Evolutionary conservation across 2,888 invertebrate genomes (phyloP), one percentile per base, ranked within the genome.

Genomic region (Nomada hirtipes): DNA sequence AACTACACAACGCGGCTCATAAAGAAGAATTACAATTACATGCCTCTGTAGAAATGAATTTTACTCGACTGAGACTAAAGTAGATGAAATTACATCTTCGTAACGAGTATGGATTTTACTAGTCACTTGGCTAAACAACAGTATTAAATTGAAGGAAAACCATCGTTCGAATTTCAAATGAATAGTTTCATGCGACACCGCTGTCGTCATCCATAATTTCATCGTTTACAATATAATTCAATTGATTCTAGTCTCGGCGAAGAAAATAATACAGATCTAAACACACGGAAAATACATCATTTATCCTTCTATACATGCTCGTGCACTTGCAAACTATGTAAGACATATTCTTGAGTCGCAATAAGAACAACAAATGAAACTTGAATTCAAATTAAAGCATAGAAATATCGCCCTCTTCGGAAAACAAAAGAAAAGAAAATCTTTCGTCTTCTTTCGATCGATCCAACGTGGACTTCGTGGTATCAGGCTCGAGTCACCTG

Each of bases 61-160:
- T 26, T 18, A 18, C 65, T 53, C 1, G 20, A 47, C 15, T 10
- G 13, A 7, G 36, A 7, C 36, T 36, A 3, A 47, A 47, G 47
- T 47, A 11, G 15, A 52, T 18, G 4, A 29, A 13, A 44, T 44
- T 20, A 61, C 11, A 55, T 23, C 55, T 55, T 55, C 23, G 11
- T 18, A n/a, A 60, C 15, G 18, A n/a, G 29, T 23, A 42, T 10
- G 15, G 53, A 53, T n/a, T 55, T 55, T 55, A 53, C 55, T 67
- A 67, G 67, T 67, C 55, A 23, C 67, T 4, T 55, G 4, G 11
- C 36, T 67, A 23, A 67, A 67, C 20, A 53, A n/a, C 67, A 67
- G 67, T 67, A 67, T 55, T 67, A 67, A 50, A 64, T 64, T 50
- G 10, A 36, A 42, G 20, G 42, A 55, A 53, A 7, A 67, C n/a